phyloP scores from a whole-genome alignment of 1,140 invertebrate species.

The Campodea augens region DNA sequence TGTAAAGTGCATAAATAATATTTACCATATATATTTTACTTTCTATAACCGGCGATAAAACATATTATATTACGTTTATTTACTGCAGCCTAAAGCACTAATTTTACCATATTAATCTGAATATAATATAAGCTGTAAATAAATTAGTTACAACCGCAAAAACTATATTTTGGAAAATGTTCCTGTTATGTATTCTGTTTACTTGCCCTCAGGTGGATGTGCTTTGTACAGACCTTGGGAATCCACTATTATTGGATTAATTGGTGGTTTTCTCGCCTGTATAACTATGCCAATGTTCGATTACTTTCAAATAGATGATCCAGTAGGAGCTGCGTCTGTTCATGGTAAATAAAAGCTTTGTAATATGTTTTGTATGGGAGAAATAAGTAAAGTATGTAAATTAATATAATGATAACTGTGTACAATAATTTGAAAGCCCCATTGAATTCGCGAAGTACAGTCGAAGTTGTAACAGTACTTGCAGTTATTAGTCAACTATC shows the following conservation, averaged over 20 bases:
- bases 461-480: background rate
- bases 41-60: too few relatives aligned
- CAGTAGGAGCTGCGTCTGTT: conserved; percentile 31
- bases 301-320: conserved; percentile 29
- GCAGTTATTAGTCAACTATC: too few relatives aligned
- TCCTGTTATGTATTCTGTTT: background rate
- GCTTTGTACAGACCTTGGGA: conserved; percentile 31
- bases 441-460: background rate
- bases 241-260: conserved; percentile 28
- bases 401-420: too few relatives aligned
- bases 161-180: background rate
- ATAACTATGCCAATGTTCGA: conserved; percentile 24
- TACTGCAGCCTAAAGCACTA: background rate
- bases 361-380: background rate
- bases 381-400: too few relatives aligned
- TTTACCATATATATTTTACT: too few relatives aligned
- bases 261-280: conserved; percentile 26
- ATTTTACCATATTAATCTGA: background rate
- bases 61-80: too few relatives aligned
- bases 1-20: too few relatives aligned
- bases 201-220: conserved; percentile 25
- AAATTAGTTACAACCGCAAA: background rate
- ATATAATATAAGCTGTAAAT: background rate
- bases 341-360: conserved; percentile 20
- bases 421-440: too few relatives aligned